Evolutionary conservation across 2,113 vertebrate species (phyloP).

Genomic region (Prolemur simus): DNA sequence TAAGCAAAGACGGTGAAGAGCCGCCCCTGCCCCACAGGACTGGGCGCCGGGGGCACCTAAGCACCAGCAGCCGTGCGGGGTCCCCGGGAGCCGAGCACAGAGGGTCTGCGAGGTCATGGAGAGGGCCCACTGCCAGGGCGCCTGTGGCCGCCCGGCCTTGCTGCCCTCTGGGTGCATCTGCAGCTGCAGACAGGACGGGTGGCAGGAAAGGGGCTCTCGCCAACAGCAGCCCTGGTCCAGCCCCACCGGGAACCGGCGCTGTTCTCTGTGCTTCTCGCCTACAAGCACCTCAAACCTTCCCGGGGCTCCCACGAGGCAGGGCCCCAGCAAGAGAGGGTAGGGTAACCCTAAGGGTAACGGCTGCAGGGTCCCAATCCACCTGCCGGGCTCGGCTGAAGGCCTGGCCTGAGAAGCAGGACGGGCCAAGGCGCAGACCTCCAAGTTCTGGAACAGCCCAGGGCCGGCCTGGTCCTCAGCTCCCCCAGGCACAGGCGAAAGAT

Average conservation of each 20-base stretch:
- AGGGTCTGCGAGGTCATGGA: background rate
- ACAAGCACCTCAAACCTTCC: accelerated
- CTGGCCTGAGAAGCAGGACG: background rate
- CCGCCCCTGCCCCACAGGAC: background rate
- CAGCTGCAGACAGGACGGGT: background rate
- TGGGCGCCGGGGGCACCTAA: no score
- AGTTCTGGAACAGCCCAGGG: background rate
- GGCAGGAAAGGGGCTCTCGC: background rate
- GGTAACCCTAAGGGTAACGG: background rate
- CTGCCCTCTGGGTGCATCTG: background rate
- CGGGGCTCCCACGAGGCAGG: background rate
- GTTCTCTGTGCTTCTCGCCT: background rate
- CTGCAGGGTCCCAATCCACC: background rate
- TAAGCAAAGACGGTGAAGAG: background rate
- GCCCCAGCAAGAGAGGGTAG: background rate
- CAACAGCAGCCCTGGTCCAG: background rate
- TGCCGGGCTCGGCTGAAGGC: background rate
- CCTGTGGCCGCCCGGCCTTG: background rate
- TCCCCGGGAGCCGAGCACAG: background rate
- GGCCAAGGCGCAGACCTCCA: background rate
- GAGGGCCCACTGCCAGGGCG: background rate
- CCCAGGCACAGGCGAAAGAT: no score
- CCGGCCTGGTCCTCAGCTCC: background rate
- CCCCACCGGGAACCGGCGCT: background rate
- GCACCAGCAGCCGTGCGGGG: no score